Evolutionary conservation across 2,888 invertebrate genomes (phyloP), one percentile per base, ranked within the genome.

Genomic region (Coenonympha arcania): DNA sequence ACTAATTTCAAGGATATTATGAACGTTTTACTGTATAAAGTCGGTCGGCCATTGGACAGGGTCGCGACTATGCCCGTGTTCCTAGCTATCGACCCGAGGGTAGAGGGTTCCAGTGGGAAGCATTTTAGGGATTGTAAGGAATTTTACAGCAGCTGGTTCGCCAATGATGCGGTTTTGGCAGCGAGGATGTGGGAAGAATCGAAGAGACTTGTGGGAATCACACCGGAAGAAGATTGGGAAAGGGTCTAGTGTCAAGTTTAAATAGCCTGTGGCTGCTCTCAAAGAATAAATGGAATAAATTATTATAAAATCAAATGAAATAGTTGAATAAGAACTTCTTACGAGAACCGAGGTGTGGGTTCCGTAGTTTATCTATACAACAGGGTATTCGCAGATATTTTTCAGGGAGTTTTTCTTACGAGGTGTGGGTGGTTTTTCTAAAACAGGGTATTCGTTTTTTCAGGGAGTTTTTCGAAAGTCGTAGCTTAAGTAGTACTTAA

Each of bases 141-240:
- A 46, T 79, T 73, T 48, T 78, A 73, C 40, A 79, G 76, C 54
- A 60, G 66, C n/a, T 80, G 79, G 79, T 89, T 87, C 31, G 72
- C 66, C 0, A 73, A 76, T 48, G 68, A 81, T 34, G 68, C 69
- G 1, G 54, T 41, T 8, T 54, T 80, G 8, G 66, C 67, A 1
- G 55, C 54, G 9, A 60, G 57, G 11, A 43, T 80, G 4, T 82
- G 82, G 82, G 60, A 70, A 0, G 62, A 73, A 45, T 65, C 76
- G 0, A 80, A 79, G 51, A 63, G 56, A 30, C 61, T 79, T 2
- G 73, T 79, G 1, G 58, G 60, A 16, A 66, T 82, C 39, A 67
- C 61, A 1, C 16, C 30, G 3, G 58, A 63, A 1, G 80, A 81
- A 59, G 75, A 81, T 55, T 82, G 80, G 81, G 79, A 79, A 52